Percentiles rank a stretch among this genome's conserved stretches.
Conservation (phyloP, 2,797 vertebrate species). For the Falco biarmicus region DNA sequence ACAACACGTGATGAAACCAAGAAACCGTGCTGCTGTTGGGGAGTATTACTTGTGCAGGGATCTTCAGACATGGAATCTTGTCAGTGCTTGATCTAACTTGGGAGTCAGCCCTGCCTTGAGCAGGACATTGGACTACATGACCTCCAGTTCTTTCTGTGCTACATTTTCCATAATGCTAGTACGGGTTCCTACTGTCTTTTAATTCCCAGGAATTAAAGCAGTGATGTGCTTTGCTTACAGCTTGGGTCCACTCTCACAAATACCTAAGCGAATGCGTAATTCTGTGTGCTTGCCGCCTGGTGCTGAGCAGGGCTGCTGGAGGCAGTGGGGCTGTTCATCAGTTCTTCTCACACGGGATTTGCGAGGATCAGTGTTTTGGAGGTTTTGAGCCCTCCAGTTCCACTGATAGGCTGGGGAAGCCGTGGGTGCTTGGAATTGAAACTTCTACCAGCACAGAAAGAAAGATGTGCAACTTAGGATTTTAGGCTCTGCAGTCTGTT, state of each 20-base stretch:
- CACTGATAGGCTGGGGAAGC: neutral
- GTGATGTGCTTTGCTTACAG: neutral
- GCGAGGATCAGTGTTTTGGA: neutral
- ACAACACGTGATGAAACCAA: neutral
- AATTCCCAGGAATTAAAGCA: neutral
- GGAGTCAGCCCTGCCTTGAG: neutral
- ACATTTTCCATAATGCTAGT: neutral
- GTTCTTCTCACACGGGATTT: neutral
- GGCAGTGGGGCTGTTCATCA: neutral
- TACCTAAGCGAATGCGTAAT: fast-evolving
- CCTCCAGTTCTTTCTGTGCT: neutral
- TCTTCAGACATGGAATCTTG: neutral
- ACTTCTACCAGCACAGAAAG: neutral
- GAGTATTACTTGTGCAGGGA: neutral
- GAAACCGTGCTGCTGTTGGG: neutral
- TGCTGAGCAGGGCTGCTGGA: neutral
- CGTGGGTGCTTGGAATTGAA: neutral
- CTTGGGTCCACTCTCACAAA: neutral
- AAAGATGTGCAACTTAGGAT: neutral
- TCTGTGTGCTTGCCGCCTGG: neutral
- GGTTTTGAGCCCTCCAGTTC: neutral
- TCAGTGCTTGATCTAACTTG: neutral
- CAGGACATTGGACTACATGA: neutral
- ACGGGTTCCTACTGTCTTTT: neutral
- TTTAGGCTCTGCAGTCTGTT: neutral